Conservation (phyloP, 2,797 vertebrate genomes). For the Orientallactaga sibirica region DNA sequence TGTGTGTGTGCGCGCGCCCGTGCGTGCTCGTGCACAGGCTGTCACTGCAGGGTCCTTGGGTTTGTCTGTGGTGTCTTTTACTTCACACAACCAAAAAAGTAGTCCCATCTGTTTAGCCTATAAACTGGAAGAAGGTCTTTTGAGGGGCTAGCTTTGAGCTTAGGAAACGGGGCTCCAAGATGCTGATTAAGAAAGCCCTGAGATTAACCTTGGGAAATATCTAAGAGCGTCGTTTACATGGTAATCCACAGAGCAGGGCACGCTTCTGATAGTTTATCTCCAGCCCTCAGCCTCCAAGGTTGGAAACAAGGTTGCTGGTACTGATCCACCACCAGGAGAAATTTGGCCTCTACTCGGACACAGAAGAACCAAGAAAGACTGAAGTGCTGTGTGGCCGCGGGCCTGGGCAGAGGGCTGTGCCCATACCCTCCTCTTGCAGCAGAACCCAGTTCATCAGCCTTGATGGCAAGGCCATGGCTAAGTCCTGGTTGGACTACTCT, state of each 20-base stretch:
- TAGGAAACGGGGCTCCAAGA: neutral
- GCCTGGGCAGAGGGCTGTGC: neutral
- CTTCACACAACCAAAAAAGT: neutral
- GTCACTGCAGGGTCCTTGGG: rapidly evolving
- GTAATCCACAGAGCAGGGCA: neutral
- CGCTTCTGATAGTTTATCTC: conserved; percentile 37
- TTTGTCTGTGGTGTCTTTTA: neutral
- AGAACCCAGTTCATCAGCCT: neutral
- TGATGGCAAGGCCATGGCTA: neutral
- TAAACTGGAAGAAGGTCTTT: neutral
- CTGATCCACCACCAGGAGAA: neutral
- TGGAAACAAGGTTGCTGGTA: conserved; percentile 7
- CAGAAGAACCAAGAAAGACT: neutral
- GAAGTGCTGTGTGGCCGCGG: neutral
- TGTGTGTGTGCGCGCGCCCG: too few species aligned
- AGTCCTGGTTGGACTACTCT: neutral
- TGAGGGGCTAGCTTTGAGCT: neutral
- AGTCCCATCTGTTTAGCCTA: neutral
- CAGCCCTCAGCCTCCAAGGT: conserved; percentile 7
- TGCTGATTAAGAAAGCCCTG: neutral
- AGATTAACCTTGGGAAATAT: conserved; percentile 22
- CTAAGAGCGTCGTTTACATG: neutral
- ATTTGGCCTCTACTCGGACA: neutral
- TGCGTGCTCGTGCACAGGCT: too few species aligned
- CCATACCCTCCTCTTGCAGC: neutral